A percentile compares a stretch with the other conserved stretches of the same genome.
Conservation (phyloP, 2,888 invertebrate genomes). For the Cylindroiulus punctatus region DNA sequence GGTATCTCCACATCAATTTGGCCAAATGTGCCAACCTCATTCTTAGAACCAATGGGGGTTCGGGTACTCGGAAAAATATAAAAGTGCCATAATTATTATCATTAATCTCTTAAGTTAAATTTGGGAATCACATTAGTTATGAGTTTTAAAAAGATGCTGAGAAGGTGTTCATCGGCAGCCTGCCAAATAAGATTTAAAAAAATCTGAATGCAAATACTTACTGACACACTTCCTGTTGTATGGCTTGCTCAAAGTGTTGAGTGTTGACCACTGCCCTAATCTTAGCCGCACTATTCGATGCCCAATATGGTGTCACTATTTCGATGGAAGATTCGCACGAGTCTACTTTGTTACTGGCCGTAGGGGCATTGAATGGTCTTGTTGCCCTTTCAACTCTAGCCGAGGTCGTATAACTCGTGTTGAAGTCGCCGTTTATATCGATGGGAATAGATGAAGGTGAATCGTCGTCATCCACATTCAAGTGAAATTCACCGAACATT, state of each 20-base stretch:
- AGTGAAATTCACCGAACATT: conserved; percentile 91
- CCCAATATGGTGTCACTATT: conserved; percentile 94
- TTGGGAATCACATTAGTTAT: too few relatives aligned
- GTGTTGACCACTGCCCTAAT: conserved; percentile 92
- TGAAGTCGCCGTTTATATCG: conserved; percentile 49
- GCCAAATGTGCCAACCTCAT: too few relatives aligned
- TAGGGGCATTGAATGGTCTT: conserved; percentile 50
- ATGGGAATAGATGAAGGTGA: conserved; percentile 60
- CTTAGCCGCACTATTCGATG: conserved; percentile 90
- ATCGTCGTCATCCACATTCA: conserved; percentile 69
- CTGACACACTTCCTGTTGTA: conserved; percentile 95
- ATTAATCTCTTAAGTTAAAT: too few relatives aligned
- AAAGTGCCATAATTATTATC: too few relatives aligned
- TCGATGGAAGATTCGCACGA: conserved; percentile 92
- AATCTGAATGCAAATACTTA: conserved; percentile 68
- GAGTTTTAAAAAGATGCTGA: too few relatives aligned
- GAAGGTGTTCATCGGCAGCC: too few relatives aligned
- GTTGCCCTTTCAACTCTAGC: conserved; percentile 49
- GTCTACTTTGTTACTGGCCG: conserved; percentile 73
- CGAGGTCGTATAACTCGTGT: conserved; percentile 2
- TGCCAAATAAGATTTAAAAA: too few relatives aligned
- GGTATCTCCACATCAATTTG: too few relatives aligned
- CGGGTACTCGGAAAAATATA: too few relatives aligned
- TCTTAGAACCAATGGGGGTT: too few relatives aligned
- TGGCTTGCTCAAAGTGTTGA: conserved; percentile 93